phyloP scores from a whole-genome alignment of 1,140 invertebrate species.

The Caenorhabditis tropicalis region DNA sequence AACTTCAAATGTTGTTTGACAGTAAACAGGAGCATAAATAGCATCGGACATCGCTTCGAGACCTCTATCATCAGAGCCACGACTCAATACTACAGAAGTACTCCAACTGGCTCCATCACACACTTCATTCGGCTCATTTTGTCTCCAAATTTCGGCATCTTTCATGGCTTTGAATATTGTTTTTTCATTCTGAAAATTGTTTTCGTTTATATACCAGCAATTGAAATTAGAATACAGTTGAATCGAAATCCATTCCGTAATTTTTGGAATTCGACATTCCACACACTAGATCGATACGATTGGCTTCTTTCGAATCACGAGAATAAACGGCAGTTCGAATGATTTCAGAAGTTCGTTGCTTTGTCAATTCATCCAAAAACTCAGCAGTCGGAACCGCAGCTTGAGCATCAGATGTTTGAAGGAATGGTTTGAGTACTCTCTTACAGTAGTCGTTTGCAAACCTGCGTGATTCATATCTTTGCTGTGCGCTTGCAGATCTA shows the following conservation, averaged over 20 bases:
- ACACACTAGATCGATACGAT: not conserved
- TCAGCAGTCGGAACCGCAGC: not conserved
- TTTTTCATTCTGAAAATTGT: not conserved
- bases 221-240: not conserved
- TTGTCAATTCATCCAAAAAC: not conserved
- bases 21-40: not conserved
- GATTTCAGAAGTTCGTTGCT: not conserved
- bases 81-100: not conserved
- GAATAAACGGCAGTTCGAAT: not conserved
- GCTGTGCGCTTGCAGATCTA: not conserved
- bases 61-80: not conserved
- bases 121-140: not conserved
- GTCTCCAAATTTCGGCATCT: not conserved
- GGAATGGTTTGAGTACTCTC: not conserved
- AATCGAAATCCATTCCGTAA: not conserved
- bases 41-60: not conserved
- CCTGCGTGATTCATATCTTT: not conserved
- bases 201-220: no score
- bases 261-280: not conserved
- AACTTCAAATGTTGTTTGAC: not conserved
- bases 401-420: not conserved
- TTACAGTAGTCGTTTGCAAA: not conserved
- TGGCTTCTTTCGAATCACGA: not conserved
- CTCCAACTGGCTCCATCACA: not conserved
- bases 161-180: not conserved